Percentiles rank a stretch among this genome's conserved stretches.
phyloP scores from a whole-genome alignment of 1,140 invertebrate genomes.

The Drosophila carrolli region DNA sequence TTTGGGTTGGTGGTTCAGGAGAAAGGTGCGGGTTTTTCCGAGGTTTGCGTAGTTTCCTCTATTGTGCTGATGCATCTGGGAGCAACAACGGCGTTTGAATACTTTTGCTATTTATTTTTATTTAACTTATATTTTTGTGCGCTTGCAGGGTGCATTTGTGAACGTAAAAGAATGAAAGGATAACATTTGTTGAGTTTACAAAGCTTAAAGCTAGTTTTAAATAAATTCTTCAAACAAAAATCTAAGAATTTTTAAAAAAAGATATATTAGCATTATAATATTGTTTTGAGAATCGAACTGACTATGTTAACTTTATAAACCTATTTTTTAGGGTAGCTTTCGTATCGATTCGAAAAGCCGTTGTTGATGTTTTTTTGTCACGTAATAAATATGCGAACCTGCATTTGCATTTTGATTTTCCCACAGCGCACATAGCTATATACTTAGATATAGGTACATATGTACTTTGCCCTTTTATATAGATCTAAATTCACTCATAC shows the following conservation, averaged over 20 bases:
- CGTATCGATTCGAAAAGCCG: not conserved
- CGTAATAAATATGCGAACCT: slow-evolving; percentile 72
- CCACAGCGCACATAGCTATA: not conserved
- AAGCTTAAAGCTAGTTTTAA: not conserved
- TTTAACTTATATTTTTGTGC: slow-evolving; percentile 15
- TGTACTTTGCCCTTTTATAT: not conserved
- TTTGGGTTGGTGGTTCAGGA: slow-evolving; percentile 38
- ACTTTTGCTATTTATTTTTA: slow-evolving; percentile 20
- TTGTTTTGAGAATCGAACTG: no score
- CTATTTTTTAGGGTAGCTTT: not conserved
- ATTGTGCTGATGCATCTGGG: slow-evolving; percentile 72
- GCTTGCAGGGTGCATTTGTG: not conserved
- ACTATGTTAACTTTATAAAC: no score
- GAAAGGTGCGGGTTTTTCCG: slow-evolving; percentile 9
- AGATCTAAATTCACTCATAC: not conserved
- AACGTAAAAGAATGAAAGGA: not conserved
- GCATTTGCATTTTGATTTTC: slow-evolving; percentile 73
- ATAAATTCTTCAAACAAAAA: no score
- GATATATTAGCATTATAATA: no score
- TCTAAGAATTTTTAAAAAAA: no score
- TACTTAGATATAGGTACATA: not conserved
- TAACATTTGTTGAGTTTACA: not conserved
- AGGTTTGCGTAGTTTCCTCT: slow-evolving; percentile 30
- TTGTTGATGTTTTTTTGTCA: not conserved
- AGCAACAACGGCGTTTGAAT: slow-evolving; percentile 40